These are phyloP conservation scores for Rousettus leschenaultii DNA, from an alignment of 2,113 vertebrate species.

Conservation along the genomic window DNA sequence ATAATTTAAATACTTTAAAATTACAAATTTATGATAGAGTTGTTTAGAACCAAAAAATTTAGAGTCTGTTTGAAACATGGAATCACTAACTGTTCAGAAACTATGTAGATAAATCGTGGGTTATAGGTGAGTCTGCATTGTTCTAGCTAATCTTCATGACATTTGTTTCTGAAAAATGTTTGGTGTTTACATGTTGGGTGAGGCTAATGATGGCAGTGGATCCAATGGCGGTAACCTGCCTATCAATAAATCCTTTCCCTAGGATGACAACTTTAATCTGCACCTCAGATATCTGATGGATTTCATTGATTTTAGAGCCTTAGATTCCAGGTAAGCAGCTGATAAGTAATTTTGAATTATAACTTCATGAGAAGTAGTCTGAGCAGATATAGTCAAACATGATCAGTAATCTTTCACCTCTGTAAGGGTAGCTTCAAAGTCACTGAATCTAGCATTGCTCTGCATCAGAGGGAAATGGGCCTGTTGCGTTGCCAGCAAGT, in stretches of 20 bases:
- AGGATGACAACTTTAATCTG: constrained; percentile 92
- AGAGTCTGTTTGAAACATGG: not conserved
- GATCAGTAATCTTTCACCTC: constrained; percentile 75
- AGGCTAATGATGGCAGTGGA: constrained; percentile 89
- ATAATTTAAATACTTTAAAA: not conserved
- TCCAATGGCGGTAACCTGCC: constrained; percentile 90
- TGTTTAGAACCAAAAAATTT: not conserved
- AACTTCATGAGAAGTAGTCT: constrained; percentile 87
- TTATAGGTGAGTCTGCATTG: not conserved
- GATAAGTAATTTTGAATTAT: constrained; percentile 94
- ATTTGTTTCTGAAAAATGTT: not conserved
- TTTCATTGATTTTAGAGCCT: constrained; percentile 92
- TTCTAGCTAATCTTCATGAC: not conserved
- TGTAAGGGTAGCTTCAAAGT: constrained; percentile 57
- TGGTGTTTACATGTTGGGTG: not conserved
- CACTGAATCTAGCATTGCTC: not conserved
- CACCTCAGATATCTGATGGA: constrained; percentile 91
- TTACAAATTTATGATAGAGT: not conserved
- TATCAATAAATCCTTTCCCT: constrained; percentile 89
- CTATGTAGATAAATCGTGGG: not conserved
- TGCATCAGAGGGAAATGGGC: not conserved
- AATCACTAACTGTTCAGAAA: not conserved
- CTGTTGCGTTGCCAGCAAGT: not conserved
- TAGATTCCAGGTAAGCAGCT: constrained; percentile 91
- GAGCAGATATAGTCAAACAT: constrained; percentile 83